Evolutionary conservation across 2,797 vertebrate species (phyloP).

Genomic region (Pangasius krempfi): DNA sequence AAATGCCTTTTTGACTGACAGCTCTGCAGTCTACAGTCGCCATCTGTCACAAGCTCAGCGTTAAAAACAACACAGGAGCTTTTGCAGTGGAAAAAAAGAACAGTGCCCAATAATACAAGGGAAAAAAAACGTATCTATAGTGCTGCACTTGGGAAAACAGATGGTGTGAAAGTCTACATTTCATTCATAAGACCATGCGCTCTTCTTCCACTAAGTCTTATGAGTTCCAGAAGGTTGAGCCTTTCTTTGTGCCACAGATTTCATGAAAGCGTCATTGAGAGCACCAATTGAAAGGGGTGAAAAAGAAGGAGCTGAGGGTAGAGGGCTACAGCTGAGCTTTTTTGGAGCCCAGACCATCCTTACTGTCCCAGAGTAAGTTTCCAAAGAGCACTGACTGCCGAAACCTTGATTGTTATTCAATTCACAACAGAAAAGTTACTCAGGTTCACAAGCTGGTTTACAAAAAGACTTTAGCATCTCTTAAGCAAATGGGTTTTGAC

Average conservation of each 20-base stretch:
- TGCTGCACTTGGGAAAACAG: constrained; percentile 60
- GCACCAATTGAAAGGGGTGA: constrained; percentile 51
- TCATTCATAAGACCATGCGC: constrained; percentile 59
- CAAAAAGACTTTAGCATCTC: constrained; percentile 64
- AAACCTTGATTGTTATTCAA: constrained; percentile 36
- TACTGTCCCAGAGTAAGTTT: constrained; percentile 47
- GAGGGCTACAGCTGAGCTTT: constrained; percentile 46
- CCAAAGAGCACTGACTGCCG: constrained; percentile 4
- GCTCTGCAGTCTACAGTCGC: constrained; percentile 62
- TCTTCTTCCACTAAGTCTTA: constrained; percentile 50
- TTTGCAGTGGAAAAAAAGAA: constrained; percentile 51
- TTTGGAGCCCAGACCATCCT: constrained; percentile 66
- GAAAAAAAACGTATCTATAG: constrained; percentile 56
- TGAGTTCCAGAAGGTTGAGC: constrained; percentile 57
- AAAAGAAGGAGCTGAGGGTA: constrained; percentile 40
- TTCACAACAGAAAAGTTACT: constrained; percentile 28
- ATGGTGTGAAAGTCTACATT: constrained; percentile 63
- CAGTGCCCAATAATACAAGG: constrained; percentile 44
- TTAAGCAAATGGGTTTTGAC: constrained; percentile 57
- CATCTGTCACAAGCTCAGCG: constrained; percentile 67
- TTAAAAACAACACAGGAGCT: constrained; percentile 61
- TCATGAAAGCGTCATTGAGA: constrained; percentile 63
- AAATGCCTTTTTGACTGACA: constrained; percentile 60
- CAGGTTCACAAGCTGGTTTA: constrained; percentile 59
- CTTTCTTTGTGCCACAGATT: constrained; percentile 55